Conservation (phyloP, 1,140 invertebrate genomes). For the Bemisia tabaci region DNA sequence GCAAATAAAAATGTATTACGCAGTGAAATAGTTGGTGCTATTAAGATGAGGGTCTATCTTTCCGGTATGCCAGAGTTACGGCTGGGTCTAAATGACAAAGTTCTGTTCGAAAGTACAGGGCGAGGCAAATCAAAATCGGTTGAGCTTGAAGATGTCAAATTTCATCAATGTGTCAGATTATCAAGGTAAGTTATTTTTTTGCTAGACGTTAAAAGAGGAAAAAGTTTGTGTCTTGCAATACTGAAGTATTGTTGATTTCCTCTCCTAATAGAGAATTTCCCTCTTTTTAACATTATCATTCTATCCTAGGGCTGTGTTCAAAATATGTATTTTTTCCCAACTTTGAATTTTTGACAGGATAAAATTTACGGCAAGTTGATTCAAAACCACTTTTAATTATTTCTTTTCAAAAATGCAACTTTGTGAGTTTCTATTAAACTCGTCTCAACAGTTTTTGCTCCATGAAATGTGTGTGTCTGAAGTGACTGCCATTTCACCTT, state of each 20-base stretch:
- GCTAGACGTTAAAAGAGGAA: not conserved
- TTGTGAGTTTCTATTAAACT: too few species aligned
- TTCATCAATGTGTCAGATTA: conserved; percentile 96
- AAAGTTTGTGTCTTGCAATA: not conserved
- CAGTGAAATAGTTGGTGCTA: conserved; percentile 96
- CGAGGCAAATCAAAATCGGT: conserved; percentile 97
- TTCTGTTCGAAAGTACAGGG: conserved; percentile 95
- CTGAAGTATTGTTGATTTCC: not conserved
- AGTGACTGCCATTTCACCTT: too few species aligned
- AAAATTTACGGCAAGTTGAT: too few species aligned
- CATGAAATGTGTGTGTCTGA: too few species aligned
- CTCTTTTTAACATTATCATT: too few species aligned
- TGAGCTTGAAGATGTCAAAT: conserved; percentile 98
- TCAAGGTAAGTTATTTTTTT: conserved; percentile 40
- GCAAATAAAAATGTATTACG: conserved; percentile 94
- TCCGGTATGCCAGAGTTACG: conserved; percentile 99
- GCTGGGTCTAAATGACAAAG: conserved; percentile 96
- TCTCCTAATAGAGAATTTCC: too few species aligned
- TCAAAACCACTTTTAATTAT: too few species aligned
- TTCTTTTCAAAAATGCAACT: too few species aligned
- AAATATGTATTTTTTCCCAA: too few species aligned
- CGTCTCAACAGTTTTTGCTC: too few species aligned
- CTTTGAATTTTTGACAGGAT: too few species aligned
- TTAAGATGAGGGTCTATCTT: conserved; percentile 98
- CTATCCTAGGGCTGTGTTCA: too few species aligned